Evolutionary conservation across 2,888 invertebrate genomes (phyloP), one percentile per base, ranked within the genome.

Genomic region (Iselma pallidipennis): DNA sequence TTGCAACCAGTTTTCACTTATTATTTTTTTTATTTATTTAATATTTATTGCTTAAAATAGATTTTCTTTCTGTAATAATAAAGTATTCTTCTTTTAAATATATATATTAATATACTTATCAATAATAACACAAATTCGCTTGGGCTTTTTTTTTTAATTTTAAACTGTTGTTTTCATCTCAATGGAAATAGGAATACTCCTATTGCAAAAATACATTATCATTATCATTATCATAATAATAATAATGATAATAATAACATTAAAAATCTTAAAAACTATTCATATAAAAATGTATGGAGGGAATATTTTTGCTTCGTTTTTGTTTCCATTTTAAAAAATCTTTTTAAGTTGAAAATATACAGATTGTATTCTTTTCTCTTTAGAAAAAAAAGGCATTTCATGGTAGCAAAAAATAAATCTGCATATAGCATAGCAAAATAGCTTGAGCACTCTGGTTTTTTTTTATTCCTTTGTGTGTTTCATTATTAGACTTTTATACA

Each of bases 111-210:
- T 75, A 76, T 76, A 73, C 78, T 72, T 79, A 79, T 75, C 69
- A 78, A 76, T 82, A 82, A 79, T 81, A 81, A 81, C 82, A 82
- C 82, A 81, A 80, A 81, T 74, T 78, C 78, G 80, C 81, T 81
- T 81, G 74, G n/a, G n/a, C n/a, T n/a, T n/a, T n/a, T n/a, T n/a
- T 78, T 76, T 37, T 14, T 7, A 14, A 4, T 37, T 19, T 37
- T 37, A n/a, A n/a, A n/a, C 2, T 16, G 16, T 37, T 37, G 0
- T 16, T 6, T 5, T 16, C 37, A 16, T 16, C 37, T 37, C 2
- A 37, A 37, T 37, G 16, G 75, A 75, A 77, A 76, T 72, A 76
- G 74, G 74, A 76, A 77, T 71, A 71, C 71, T 75, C 74, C 75
- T 75, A 76, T 76, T 74, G 75, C 71, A 76, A 76, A 78, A 79